A percentile compares a stretch with the other conserved stretches of the same genome.
These are phyloP conservation scores for Macrotrachela quadricornifera DNA, from an alignment of 1,140 invertebrate genomes.

Conservation along the genomic window DNA sequence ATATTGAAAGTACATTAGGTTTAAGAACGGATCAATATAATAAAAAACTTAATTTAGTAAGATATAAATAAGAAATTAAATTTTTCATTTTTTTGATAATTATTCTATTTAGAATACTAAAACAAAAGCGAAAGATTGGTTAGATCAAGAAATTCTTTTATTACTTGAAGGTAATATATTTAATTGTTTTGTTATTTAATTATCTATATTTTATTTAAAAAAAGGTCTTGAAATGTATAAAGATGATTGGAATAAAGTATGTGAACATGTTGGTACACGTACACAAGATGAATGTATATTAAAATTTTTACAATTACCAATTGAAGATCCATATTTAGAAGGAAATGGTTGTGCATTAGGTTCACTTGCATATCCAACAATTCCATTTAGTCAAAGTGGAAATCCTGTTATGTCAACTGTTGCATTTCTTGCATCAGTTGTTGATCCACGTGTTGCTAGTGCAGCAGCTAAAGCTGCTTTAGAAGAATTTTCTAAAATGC, in stretches of 20 bases:
- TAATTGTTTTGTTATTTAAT: too few species aligned
- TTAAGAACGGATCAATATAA: too few species aligned
- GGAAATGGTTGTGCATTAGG: slow-evolving; percentile 56
- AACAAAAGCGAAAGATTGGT: slow-evolving; percentile 73
- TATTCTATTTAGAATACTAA: slow-evolving; percentile 34
- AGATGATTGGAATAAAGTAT: slow-evolving; percentile 96
- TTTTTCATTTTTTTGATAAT: too few species aligned
- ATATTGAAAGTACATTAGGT: too few species aligned
- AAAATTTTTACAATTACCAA: slow-evolving; percentile 83
- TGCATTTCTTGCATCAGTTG: slow-evolving; percentile 88
- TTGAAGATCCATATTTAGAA: slow-evolving; percentile 71
- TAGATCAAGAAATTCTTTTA: slow-evolving; percentile 86
- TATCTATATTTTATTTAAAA: too few species aligned
- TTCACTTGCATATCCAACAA: slow-evolving; percentile 81
- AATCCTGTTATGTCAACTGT: slow-evolving; percentile 99
- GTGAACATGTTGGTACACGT: slow-evolving; percentile 77
- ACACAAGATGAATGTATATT: slow-evolving; percentile 98
- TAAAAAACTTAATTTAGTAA: too few species aligned
- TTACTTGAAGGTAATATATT: slow-evolving; percentile 49
- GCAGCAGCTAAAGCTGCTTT: slow-evolving; percentile 91
- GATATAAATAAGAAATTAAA: too few species aligned
- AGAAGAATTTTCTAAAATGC: slow-evolving; percentile 55
- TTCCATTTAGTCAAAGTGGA: slow-evolving; percentile 79
- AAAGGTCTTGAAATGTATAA: slow-evolving; percentile 70
- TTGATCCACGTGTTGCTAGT: slow-evolving; percentile 84